Evolutionary conservation across 92 coral and sea anemone genomes (phyloP), one percentile per base, ranked within the genome.

Genomic region (Parazoanthus swiftii): DNA sequence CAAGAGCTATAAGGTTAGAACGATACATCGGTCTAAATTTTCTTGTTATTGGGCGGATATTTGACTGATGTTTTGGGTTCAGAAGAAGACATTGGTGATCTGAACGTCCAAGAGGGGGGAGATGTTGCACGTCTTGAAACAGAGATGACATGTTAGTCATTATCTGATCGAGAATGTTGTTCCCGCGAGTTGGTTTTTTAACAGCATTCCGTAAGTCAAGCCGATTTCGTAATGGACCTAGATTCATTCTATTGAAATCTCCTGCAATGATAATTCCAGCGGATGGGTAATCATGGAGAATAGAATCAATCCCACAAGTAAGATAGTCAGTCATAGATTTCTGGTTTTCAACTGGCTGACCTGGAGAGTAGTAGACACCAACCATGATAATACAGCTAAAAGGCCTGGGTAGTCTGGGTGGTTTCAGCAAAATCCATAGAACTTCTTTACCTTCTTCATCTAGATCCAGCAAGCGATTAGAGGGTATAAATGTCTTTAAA

Each of bases 221-320:
- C 20, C 68, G 37, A 8, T 67, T 75, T 42, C 89, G 48, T 23
- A 86, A 35, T 21, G 39, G 43, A 0, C 35, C 73, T 70, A 78
- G 38, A 4, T 75, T 74, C 2, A 86, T 39, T 88, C 79, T 14
- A 33, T 88, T 88, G 77, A 87, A 87, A 38, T 88, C 80, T 4
- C 90, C 90, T 6, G 86, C 79, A 23, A 88, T 78, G 25, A 79
- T 65, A 66, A 88, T 23, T 67, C 90, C 90, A 23, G 90, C 86
- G 43, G 86, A 88, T 2, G 80, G 90, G 74, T 50, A 46, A 77
- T 80, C 90, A 7, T 66, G 75, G 72, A 87, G 85, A 48, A 87
- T 65, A 2, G 36, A 10, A 35, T 87, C 89, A 87, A 87, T 82
- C 25, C 85, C 89, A 1, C 58, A 42, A 1, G 89, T 86, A 73